These are phyloP conservation scores for Nematolebias whitei DNA, from an alignment of 2,113 vertebrate species.

Conservation along the genomic window DNA sequence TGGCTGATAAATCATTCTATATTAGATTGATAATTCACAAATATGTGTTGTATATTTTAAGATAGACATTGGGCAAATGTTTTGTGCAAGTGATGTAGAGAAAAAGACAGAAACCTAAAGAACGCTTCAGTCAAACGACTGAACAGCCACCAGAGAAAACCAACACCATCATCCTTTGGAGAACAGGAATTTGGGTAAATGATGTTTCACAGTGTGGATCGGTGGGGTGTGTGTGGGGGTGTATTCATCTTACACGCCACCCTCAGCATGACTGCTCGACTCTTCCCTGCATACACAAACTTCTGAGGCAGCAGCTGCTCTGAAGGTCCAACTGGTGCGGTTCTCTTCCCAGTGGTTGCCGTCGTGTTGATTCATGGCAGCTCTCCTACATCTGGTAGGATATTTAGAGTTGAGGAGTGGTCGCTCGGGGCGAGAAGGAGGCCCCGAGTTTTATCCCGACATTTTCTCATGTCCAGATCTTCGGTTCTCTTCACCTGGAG, in stretches of 20 bases:
- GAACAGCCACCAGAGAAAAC: slow-evolving; percentile 30
- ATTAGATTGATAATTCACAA: too few relatives aligned
- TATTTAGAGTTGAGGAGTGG: slow-evolving; percentile 15
- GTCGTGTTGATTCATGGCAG: slow-evolving; percentile 26
- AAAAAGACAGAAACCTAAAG: neutral
- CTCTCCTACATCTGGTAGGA: slow-evolving; percentile 32
- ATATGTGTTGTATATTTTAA: too few relatives aligned
- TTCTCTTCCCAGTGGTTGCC: too few relatives aligned
- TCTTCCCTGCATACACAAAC: neutral
- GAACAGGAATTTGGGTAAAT: slow-evolving; percentile 43
- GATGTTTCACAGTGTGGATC: slow-evolving; percentile 37
- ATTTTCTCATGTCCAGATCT: neutral
- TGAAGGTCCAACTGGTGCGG: slow-evolving; percentile 1
- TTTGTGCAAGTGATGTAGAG: too few relatives aligned
- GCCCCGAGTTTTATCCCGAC: neutral
- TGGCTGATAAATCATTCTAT: too few relatives aligned
- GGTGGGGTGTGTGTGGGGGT: slow-evolving; percentile 16
- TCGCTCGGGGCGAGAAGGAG: neutral
- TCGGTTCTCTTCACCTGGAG: neutral
- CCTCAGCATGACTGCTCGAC: neutral
- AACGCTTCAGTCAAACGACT: neutral
- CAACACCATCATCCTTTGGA: slow-evolving; percentile 25
- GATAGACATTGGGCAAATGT: too few relatives aligned
- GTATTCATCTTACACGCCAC: slow-evolving; percentile 17
- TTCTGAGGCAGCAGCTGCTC: slow-evolving; percentile 1